Conservation (phyloP, 2,797 vertebrate species). For the Carapus acus region DNA sequence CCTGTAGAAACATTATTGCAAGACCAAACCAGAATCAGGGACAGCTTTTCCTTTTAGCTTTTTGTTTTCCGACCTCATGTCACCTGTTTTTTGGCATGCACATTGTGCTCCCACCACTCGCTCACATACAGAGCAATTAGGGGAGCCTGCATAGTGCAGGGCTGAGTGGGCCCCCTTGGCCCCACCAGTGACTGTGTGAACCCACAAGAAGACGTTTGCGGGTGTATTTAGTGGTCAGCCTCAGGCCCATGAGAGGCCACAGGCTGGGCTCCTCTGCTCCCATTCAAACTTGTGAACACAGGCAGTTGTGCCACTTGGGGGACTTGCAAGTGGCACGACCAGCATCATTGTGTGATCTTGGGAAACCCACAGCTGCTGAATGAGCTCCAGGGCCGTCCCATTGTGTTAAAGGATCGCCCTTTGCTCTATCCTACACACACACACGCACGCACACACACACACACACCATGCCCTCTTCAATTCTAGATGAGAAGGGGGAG, state of each 20-base stretch:
- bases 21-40: too few relatives aligned
- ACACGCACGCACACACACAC: slow-evolving; percentile 37
- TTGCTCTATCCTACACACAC: slow-evolving; percentile 34
- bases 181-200: slow-evolving; percentile 67
- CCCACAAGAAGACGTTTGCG: slow-evolving; percentile 62
- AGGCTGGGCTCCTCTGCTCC: slow-evolving; percentile 53
- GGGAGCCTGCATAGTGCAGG: slow-evolving; percentile 55
- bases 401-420: slow-evolving; percentile 70
- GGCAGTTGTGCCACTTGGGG: slow-evolving; percentile 72
- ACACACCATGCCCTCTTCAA: slow-evolving; percentile 50
- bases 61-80: slow-evolving; percentile 43
- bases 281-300: slow-evolving; percentile 75
- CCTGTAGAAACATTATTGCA: too few relatives aligned
- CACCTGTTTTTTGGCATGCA: slow-evolving; percentile 52
- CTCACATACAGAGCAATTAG: slow-evolving; percentile 60
- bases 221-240: slow-evolving; percentile 71
- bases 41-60: slow-evolving; percentile 14
- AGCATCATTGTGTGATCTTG: slow-evolving; percentile 80
- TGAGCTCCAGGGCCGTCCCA: slow-evolving; percentile 67
- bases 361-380: slow-evolving; percentile 85
- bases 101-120: slow-evolving; percentile 20
- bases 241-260: slow-evolving; percentile 45
- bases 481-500: slow-evolving; percentile 45
- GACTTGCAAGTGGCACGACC: slow-evolving; percentile 73
- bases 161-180: slow-evolving; percentile 52